These are phyloP conservation scores for Tupaia tana DNA, from an alignment of 2,113 vertebrate species.

Conservation along the genomic window DNA sequence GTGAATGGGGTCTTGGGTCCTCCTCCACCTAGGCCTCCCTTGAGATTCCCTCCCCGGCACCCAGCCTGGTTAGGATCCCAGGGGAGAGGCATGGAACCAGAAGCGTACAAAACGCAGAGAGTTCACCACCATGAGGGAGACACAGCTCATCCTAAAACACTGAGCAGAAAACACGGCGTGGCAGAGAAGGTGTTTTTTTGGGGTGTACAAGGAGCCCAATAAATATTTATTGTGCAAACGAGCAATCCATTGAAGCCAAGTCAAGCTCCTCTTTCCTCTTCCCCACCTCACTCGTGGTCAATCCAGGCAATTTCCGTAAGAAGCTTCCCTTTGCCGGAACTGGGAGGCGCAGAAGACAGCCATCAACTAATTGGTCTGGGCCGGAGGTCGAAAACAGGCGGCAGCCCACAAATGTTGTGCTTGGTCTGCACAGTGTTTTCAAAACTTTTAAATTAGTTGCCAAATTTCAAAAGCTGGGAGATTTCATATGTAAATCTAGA, in stretches of 20 bases:
- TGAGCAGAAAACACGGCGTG: neutral
- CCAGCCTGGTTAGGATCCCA: neutral
- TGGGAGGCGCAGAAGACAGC: conserved; percentile 59
- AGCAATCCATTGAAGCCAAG: neutral
- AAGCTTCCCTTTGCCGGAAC: conserved; percentile 45
- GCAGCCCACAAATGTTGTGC: conserved; percentile 65
- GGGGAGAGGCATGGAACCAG: neutral
- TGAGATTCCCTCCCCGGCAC: neutral
- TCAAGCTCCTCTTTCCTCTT: neutral
- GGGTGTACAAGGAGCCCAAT: neutral
- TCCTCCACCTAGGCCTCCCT: neutral
- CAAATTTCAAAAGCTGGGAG: conserved; percentile 63
- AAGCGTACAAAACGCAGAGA: neutral
- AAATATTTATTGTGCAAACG: conserved; percentile 55
- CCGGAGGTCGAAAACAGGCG: conserved; percentile 64
- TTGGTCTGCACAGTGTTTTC: conserved; percentile 55
- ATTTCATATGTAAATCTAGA: conserved; percentile 48
- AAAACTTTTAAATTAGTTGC: conserved; percentile 29
- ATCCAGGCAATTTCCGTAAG: conserved; percentile 38
- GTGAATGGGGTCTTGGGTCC: neutral
- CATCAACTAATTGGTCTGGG: conserved; percentile 64
- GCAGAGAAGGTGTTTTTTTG: conserved; percentile 3
- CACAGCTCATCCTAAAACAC: neutral
- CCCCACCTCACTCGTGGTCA: conserved; percentile 19
- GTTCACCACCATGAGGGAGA: neutral